phyloP scores from a whole-genome alignment of 37 sponge, comb jelly and placozoan genomes.

The Halisarca cf. caerulea region DNA sequence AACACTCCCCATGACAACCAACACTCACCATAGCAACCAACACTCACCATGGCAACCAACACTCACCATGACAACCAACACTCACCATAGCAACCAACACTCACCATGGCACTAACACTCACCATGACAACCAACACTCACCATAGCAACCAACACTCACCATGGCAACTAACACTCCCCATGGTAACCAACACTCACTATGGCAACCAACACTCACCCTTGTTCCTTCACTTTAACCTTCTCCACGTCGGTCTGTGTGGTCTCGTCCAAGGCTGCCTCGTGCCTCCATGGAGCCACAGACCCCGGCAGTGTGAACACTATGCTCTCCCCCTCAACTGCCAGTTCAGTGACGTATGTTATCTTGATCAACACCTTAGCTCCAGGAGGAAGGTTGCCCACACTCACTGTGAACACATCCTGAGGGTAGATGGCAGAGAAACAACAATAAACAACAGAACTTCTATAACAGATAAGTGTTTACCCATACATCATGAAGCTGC shows the following conservation, averaged over 20 bases:
- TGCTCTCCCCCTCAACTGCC: slow-evolving; percentile 85
- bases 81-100: too few relatives aligned
- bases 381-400: slow-evolving; percentile 96
- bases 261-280: slow-evolving; percentile 76
- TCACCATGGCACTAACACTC: too few relatives aligned
- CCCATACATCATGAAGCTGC: too few relatives aligned
- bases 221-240: slow-evolving; percentile 83
- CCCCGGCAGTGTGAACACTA: slow-evolving; percentile 86
- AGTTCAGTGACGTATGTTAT: slow-evolving; percentile 97
- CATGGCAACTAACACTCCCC: not conserved
- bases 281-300: slow-evolving; percentile 94
- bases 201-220: slow-evolving; percentile 31
- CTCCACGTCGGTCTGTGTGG: slow-evolving; percentile 83
- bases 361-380: slow-evolving; percentile 95
- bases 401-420: slow-evolving; percentile 98
- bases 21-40: too few relatives aligned
- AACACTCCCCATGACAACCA: too few relatives aligned
- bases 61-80: too few relatives aligned
- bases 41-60: too few relatives aligned
- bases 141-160: too few relatives aligned
- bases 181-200: not conserved
- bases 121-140: too few relatives aligned
- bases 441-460: too few relatives aligned
- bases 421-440: too few relatives aligned
- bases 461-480: too few relatives aligned